Evolutionary conservation across 1,140 invertebrate species (phyloP).

Genomic region (Drosophila oshimai): DNA sequence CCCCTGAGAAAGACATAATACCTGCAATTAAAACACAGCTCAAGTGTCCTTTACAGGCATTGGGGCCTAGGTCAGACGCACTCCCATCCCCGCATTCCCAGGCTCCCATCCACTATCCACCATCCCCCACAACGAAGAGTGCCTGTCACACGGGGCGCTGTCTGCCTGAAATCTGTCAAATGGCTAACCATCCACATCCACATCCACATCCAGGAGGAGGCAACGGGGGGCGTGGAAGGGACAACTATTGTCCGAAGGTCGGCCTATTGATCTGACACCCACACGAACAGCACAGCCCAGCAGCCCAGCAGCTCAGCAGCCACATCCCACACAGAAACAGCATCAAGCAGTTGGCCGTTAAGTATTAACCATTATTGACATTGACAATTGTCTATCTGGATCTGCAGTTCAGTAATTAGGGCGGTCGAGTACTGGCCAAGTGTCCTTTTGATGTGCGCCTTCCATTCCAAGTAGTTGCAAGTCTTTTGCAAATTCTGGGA

Average conservation of each 20-base stretch:
- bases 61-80: constrained; percentile 77
- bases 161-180: constrained; percentile 64
- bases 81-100: neutral
- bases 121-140: neutral
- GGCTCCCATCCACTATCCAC: neutral
- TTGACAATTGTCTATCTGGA: constrained; percentile 71
- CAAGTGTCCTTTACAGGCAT: constrained; percentile 72
- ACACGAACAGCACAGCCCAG: constrained; percentile 12
- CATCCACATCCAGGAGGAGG: no score
- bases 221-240: neutral
- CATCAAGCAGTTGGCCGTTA: constrained; percentile 33
- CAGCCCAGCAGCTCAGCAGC: constrained; percentile 4
- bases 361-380: constrained; percentile 78
- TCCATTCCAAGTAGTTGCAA: neutral
- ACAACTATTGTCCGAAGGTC: constrained; percentile 51
- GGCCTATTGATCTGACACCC: constrained; percentile 68
- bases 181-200: no score
- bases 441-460: constrained; percentile 33
- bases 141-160: constrained; percentile 16
- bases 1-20: constrained; percentile 72
- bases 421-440: constrained; percentile 32
- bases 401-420: constrained; percentile 44
- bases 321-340: neutral
- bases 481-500: neutral
- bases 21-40: constrained; percentile 79